A percentile compares a stretch with the other conserved stretches of the same genome.
Evolutionary conservation across 2,113 vertebrate species (phyloP).

Genomic region (Dasyornis broadbenti): DNA sequence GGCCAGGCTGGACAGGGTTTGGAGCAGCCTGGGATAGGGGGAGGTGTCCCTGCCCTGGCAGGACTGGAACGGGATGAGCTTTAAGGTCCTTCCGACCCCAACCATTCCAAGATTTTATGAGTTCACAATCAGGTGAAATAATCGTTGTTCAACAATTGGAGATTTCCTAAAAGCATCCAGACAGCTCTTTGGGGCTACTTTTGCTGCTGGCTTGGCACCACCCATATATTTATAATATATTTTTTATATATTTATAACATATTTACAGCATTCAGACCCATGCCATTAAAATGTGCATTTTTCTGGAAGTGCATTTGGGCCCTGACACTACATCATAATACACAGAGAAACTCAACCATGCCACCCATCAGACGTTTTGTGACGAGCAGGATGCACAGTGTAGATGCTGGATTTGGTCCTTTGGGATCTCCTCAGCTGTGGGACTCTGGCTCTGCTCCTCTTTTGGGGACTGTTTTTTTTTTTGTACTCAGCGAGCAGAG

Average conservation of each 20-base stretch:
- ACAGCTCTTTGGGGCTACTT: neutral
- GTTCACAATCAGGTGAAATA: neutral
- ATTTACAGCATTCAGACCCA: neutral
- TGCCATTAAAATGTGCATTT: accelerated
- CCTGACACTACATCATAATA: neutral
- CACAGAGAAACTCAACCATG: neutral
- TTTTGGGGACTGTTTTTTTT: neutral
- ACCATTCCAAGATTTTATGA: neutral
- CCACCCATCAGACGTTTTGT: neutral
- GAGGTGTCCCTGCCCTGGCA: neutral
- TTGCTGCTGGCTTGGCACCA: neutral
- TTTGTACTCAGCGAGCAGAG: neutral
- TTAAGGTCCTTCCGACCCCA: neutral
- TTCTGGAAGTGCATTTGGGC: neutral
- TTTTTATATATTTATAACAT: too few relatives aligned
- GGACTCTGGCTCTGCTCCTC: neutral
- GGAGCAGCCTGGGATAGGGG: neutral
- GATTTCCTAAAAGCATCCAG: neutral
- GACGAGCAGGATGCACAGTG: neutral
- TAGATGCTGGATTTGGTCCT: neutral
- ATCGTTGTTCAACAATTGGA: neutral
- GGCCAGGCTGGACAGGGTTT: neutral
- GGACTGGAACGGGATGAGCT: accelerated
- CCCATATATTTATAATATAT: too few relatives aligned
- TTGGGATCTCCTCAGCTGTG: neutral